Conservation (phyloP, 2,888 invertebrate genomes). For the Agonum fuliginosum region DNA sequence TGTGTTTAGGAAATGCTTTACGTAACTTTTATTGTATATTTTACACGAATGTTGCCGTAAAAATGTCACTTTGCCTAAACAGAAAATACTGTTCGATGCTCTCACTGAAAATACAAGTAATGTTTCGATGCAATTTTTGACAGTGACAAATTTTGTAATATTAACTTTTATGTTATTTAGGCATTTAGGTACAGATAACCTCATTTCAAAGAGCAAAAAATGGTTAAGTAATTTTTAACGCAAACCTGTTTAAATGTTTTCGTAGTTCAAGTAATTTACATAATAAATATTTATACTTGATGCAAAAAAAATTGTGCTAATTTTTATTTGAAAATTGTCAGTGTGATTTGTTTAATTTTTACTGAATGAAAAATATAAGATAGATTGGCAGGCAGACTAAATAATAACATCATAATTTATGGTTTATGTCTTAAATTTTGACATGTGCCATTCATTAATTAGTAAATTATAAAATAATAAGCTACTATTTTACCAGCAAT, state of each 20-base stretch:
- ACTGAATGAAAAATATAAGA: not conserved
- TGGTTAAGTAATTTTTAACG: constrained; percentile 11
- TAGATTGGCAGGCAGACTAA: not conserved
- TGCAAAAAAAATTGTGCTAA: not conserved
- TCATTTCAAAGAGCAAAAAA: not conserved
- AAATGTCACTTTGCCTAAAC: constrained; percentile 26
- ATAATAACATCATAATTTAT: constrained; percentile 6
- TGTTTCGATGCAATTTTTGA: not conserved
- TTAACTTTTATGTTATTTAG: not conserved
- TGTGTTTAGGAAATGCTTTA: constrained; percentile 18
- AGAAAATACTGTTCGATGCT: constrained; percentile 14
- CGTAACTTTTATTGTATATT: constrained; percentile 8
- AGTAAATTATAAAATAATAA: constrained; percentile 13
- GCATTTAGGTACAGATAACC: not conserved
- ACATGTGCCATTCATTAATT: constrained; percentile 27
- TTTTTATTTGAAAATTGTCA: constrained; percentile 12
- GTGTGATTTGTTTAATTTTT: not conserved
- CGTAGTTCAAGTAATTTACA: constrained; percentile 25
- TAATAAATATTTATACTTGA: constrained; percentile 22
- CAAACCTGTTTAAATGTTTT: constrained; percentile 24
- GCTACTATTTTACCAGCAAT: constrained; percentile 11
- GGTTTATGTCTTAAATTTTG: not conserved
- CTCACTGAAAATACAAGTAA: not conserved
- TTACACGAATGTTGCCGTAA: constrained; percentile 13
- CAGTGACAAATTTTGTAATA: constrained; percentile 25